Evolutionary conservation across 23 tunicate species (phyloP).

Genomic region (Halocynthia roretzi): DNA sequence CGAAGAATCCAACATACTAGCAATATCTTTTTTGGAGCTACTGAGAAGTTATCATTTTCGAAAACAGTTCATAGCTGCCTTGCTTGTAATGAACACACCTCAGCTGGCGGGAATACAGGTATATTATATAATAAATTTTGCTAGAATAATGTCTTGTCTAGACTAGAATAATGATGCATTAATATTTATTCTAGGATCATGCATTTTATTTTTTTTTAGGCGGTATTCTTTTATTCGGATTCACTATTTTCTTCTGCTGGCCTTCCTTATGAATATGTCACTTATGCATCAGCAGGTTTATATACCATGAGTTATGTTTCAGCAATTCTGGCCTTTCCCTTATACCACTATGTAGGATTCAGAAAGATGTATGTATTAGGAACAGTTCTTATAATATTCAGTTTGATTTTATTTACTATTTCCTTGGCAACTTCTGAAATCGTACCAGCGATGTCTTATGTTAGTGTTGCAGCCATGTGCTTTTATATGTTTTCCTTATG

Average conservation of each 20-base stretch:
- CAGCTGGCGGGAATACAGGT: conserved; percentile 24
- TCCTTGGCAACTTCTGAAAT: conserved; percentile 9
- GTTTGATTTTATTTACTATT: conserved; percentile 11
- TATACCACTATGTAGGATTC: conserved; percentile 8
- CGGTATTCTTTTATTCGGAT: conserved; percentile 11
- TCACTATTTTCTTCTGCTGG: not conserved
- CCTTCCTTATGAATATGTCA: not conserved
- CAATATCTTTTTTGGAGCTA: not conserved
- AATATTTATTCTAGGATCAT: not conserved
- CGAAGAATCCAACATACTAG: too few species aligned
- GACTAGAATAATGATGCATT: not conserved
- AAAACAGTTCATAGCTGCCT: not conserved
- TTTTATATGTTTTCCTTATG: conserved; percentile 10
- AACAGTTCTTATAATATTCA: not conserved
- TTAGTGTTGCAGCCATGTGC: conserved; percentile 15
- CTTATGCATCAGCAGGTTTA: conserved; percentile 9
- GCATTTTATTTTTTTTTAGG: not conserved
- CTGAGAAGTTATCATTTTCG: not conserved
- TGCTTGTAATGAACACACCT: not conserved
- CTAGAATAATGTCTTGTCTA: not conserved
- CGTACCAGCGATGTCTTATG: conserved; percentile 12
- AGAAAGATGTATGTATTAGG: conserved; percentile 17
- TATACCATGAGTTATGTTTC: not conserved
- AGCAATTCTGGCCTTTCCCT: not conserved
- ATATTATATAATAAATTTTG: not conserved